These are phyloP conservation scores for Semotilus atromaculatus DNA, from an alignment of 2,797 vertebrate genomes.

Conservation along the genomic window DNA sequence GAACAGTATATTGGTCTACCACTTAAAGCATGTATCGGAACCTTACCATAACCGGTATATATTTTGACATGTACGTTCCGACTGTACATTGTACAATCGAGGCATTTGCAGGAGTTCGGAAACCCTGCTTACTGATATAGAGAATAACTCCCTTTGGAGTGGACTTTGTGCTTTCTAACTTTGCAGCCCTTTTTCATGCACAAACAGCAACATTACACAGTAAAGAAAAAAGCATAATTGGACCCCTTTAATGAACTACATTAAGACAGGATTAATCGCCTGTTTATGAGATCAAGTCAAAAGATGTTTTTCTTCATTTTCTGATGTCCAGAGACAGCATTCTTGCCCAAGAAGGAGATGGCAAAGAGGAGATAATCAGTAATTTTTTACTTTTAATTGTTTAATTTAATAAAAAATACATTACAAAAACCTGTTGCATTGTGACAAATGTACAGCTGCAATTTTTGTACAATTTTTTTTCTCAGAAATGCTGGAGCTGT, in stretches of 20 bases:
- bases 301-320: conserved; percentile 47
- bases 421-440: not conserved
- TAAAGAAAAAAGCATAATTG: not conserved
- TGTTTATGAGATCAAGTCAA: not conserved
- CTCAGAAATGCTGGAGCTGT: conserved; percentile 88
- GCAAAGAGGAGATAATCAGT: conserved; percentile 92
- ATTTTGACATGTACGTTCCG: not conserved
- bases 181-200: not conserved
- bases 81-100: too few relatives aligned
- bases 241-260: not conserved
- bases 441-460: not conserved
- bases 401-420: not conserved
- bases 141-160: not conserved
- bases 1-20: not conserved
- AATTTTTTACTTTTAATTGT: conserved; percentile 65
- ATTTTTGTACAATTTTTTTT: conserved; percentile 30
- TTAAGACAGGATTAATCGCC: not conserved
- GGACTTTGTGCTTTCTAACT: not conserved
- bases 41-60: not conserved
- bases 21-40: not conserved
- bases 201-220: not conserved
- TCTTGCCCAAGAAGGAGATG: conserved; percentile 84
- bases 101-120: not conserved
- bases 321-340: conserved; percentile 85
- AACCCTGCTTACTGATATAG: not conserved